A percentile compares a stretch with the other conserved stretches of the same genome.
Conservation (phyloP, 2,797 vertebrate genomes). For the Halcyon chelicuti region DNA sequence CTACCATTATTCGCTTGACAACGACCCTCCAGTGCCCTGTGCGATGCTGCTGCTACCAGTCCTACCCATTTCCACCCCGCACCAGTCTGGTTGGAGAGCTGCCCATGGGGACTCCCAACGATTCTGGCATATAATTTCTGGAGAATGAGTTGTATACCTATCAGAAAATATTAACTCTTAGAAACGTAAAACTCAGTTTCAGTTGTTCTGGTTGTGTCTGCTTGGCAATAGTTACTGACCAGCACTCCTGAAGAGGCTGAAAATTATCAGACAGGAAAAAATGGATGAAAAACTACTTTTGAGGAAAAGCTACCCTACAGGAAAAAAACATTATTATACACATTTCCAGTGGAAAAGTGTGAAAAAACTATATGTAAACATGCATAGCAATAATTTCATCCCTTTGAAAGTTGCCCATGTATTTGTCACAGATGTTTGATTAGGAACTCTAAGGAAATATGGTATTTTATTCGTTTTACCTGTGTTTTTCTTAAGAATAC, state of each 20-base stretch:
- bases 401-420: neutral
- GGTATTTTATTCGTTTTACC: neutral
- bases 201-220: neutral
- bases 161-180: neutral
- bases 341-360: neutral
- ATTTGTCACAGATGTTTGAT: neutral
- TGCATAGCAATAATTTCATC: neutral
- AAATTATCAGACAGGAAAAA: neutral
- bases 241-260: neutral
- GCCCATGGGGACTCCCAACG: neutral
- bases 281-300: neutral
- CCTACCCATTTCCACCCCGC: neutral
- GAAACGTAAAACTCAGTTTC: neutral
- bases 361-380: neutral
- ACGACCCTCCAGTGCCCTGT: fast-evolving
- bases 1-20: neutral
- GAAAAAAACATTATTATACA: neutral
- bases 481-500: neutral
- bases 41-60: neutral
- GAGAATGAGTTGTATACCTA: neutral
- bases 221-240: neutral
- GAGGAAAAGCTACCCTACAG: neutral
- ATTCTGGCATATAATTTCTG: neutral
- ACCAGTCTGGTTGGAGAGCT: neutral
- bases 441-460: neutral